These are phyloP conservation scores for Volucella inanis DNA, from an alignment of 2,888 invertebrate species.

Conservation along the genomic window DNA sequence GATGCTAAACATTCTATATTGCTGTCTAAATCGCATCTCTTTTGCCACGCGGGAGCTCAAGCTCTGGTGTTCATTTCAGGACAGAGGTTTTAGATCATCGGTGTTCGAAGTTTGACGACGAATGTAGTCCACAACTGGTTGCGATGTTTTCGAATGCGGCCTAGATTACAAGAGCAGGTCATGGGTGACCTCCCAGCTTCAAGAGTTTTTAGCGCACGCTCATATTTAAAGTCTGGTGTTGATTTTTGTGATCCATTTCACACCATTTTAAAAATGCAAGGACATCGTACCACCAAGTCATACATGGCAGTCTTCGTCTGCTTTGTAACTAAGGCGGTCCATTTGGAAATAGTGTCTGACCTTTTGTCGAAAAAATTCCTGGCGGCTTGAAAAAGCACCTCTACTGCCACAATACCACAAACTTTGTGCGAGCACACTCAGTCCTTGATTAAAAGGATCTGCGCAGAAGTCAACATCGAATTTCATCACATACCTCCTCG, in stretches of 20 bases:
- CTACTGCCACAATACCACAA: constrained; percentile 52
- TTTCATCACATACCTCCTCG: no score
- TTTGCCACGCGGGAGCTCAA: constrained; percentile 60
- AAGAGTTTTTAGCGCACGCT: constrained; percentile 43
- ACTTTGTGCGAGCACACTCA: no score
- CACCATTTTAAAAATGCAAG: constrained; percentile 3
- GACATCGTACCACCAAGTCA: constrained; percentile 28
- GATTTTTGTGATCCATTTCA: constrained; percentile 39
- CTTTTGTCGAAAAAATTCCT: constrained; percentile 60
- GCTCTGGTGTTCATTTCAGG: constrained; percentile 45
- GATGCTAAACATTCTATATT: no score
- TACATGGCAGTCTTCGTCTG: constrained; percentile 56
- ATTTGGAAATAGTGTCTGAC: constrained; percentile 68
- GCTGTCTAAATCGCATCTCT: no score
- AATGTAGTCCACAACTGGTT: constrained; percentile 47
- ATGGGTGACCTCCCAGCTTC: constrained; percentile 58
- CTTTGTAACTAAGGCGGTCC: constrained; percentile 56
- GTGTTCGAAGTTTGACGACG: no score
- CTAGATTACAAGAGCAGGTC: constrained; percentile 51
- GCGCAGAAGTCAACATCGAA: no score
- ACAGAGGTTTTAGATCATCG: constrained; percentile 61
- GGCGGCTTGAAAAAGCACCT: constrained; percentile 3
- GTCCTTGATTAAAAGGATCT: no score
- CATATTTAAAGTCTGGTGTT: constrained; percentile 52
- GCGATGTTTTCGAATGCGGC: no score